These are phyloP conservation scores for Nomada fabriciana DNA, from an alignment of 2,888 invertebrate genomes.

Conservation along the genomic window DNA sequence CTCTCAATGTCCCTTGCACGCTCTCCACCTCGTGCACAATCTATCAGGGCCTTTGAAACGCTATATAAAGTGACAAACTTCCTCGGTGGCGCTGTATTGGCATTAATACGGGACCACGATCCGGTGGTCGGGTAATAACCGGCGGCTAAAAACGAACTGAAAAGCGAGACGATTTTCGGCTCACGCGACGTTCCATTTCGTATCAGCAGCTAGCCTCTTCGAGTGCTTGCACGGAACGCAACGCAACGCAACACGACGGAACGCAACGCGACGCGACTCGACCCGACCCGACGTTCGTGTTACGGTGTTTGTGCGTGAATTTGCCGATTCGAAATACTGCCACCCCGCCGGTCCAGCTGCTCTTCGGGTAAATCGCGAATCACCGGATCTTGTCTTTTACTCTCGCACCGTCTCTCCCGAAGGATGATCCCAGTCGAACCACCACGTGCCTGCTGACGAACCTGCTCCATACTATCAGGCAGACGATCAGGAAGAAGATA, in stretches of 20 bases:
- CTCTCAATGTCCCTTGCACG: conserved; percentile 72
- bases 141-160: conserved; percentile 1
- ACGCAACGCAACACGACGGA: too few species aligned
- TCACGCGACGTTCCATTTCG: not conserved
- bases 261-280: too few species aligned
- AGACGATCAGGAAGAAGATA: conserved; percentile 8
- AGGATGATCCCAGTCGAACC: conserved; percentile 13
- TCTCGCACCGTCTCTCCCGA: not conserved
- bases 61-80: conserved; percentile 83
- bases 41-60: conserved; percentile 78
- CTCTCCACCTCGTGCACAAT: conserved; percentile 72
- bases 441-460: conserved; percentile 20
- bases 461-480: not conserved
- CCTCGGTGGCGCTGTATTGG: conserved; percentile 75
- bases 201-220: too few species aligned
- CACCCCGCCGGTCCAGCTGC: not conserved
- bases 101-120: conserved; percentile 65
- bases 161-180: conserved; percentile 38
- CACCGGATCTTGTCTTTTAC: too few species aligned
- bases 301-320: not conserved
- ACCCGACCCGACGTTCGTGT: not conserved
- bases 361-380: too few species aligned
- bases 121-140: conserved; percentile 30
- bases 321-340: not conserved
- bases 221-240: too few species aligned